A percentile compares a stretch with the other conserved stretches of the same genome.
phyloP scores from a whole-genome alignment of 2,888 invertebrate species.

The Himalopsyche tibetana region DNA sequence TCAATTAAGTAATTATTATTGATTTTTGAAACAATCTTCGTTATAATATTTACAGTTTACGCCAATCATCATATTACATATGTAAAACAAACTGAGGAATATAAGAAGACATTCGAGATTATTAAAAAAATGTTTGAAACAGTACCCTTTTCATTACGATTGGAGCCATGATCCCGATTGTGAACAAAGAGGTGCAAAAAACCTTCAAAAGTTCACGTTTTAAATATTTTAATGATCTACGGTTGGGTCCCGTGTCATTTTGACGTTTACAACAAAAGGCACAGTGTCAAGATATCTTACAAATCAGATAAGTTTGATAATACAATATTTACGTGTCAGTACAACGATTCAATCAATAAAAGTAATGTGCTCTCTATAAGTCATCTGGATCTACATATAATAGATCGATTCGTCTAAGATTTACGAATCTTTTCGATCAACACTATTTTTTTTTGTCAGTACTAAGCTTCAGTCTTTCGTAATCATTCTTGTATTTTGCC shows the following conservation, averaged over 20 bases:
- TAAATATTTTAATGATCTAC: constrained; percentile 13
- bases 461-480: constrained; percentile 55
- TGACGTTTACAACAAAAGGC: constrained; percentile 49
- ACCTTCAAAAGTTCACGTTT: constrained; percentile 24
- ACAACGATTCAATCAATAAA: neutral
- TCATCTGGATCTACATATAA: neutral
- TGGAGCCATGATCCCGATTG: neutral
- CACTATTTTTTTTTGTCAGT: neutral
- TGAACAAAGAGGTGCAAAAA: neutral
- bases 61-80: too few species aligned
- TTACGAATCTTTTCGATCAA: neutral
- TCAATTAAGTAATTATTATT: too few species aligned
- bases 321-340: neutral
- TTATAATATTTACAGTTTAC: too few species aligned
- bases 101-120: neutral
- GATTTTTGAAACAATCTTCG: too few species aligned
- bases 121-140: neutral
- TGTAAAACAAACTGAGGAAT: too few species aligned
- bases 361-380: neutral
- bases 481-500: constrained; percentile 53
- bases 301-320: constrained; percentile 17
- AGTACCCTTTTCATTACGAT: neutral
- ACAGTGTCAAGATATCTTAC: constrained; percentile 48
- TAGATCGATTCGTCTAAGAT: neutral
- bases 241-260: constrained; percentile 49